Evolutionary conservation across 2,113 vertebrate genomes (phyloP), one percentile per base, ranked within the genome.

Genomic region (Tetrax tetrax): DNA sequence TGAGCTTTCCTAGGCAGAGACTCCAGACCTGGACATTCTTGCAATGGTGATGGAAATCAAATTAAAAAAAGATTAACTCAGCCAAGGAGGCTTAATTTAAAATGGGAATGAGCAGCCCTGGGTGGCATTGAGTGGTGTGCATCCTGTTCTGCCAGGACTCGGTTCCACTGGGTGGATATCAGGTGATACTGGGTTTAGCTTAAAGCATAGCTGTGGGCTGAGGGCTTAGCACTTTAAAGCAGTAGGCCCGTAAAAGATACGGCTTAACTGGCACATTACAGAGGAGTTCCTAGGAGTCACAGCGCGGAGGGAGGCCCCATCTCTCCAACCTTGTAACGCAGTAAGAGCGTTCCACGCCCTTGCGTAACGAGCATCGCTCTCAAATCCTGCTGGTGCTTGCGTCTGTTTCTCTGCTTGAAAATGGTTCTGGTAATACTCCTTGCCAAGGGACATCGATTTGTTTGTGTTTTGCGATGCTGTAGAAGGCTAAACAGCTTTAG

Each of bases 231-330:
- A 12, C 29, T 20, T 29, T 53, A 23, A 48, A 69, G 37, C 25
- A 31, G 61, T 23, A 12, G n/a, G 19, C 15, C 38, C 1, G 0
- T 25, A 33, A 45, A 25, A 45, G 47, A 24, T 48, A 21, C 0
- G 13, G 18, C 54, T 74, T 10, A 88, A 41, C n/a, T n/a, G 48
- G 22, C 10, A 5, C 6, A 0, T 48, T 69, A 12, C 12, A 50
- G 71, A 59, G 70, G 61, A 56, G 60, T n/a, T 74, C 63, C 38
- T 48, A 18, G 33, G 41, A 57, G 59, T 25, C 6, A 0, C 4
- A 12, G 38, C 41, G 7, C 3, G 6, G 38, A 22, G 11, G 25
- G 60, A 57, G 50, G 22, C 27, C 18, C 38, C 37, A 5, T 61
- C 37, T 27, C 37, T 63, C 19, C 53, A 31, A 5, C 64, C 41